Evolutionary conservation across 2,888 invertebrate genomes (phyloP), one percentile per base, ranked within the genome.

Genomic region (Rotaria socialis): DNA sequence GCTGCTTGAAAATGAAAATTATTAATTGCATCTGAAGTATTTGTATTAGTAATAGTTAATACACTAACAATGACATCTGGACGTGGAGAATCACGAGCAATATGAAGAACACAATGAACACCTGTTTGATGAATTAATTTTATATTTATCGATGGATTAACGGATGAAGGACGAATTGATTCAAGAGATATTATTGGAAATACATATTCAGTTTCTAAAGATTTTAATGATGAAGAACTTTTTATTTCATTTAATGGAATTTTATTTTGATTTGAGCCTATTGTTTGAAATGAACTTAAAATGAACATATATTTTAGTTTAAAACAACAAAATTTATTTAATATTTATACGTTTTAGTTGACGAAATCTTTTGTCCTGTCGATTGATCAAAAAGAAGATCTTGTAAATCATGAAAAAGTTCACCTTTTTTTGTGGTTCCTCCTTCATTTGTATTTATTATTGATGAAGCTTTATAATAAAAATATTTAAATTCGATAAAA

Each of bases 1-100:
- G 96, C 95, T 88, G 95, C 95, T 91, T 96, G 95, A 90, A 96
- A 95, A 89, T 94, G 93, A 91, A 95, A 95, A 92, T 94, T 94
- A 87, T 93, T 93, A 86, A 96, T 93, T 0, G 94, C 93, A 52
- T 56, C 27, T 87, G 93, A 92, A 85, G 93, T 92, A 90, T 94
- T 94, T 90, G 94, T 95, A 90, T 94, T 96, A 86, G 94, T 94
- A 0, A 95, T 95, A 3, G 96, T 94, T 85, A 96, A 93, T 75
- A 96, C 96, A 90, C 95, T 93, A 3, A 96, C 95, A 87, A 93
- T 93, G 0, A 96, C 95, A 91, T 96, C 94, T 0, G 93, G 92
- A 88, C 95, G 92, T 5, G 96, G 96, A 88, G 93, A 93, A 90
- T 96, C 94, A 88, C 94, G 94, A 84, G 95, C 95, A 90, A 95